Evolutionary conservation across 53 echinoderm and acorn worm genomes (phyloP).

Genomic region (Hippasteria phrygiana): DNA sequence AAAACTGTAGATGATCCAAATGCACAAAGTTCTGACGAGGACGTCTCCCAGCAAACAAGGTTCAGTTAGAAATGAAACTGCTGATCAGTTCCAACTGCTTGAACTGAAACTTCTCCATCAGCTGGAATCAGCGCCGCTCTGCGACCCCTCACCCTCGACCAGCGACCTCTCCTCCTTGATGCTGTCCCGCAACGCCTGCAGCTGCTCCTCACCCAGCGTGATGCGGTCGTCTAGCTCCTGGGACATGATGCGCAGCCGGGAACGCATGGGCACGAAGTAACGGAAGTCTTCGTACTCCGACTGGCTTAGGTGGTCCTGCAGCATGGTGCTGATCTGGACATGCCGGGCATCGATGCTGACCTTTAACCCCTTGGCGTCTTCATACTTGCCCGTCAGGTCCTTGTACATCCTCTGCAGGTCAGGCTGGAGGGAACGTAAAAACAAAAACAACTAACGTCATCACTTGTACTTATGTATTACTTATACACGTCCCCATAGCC

Average conservation of each 20-base stretch:
- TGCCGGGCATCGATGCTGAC: constrained; percentile 83
- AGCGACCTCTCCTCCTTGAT: constrained; percentile 55
- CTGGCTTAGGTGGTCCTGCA: constrained; percentile 72
- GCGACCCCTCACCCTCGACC: constrained; percentile 8
- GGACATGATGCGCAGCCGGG: constrained; percentile 78
- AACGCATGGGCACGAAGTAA: constrained; percentile 74
- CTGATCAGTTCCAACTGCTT: constrained; percentile 2
- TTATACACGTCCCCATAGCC: too few relatives aligned
- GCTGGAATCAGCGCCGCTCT: constrained; percentile 11
- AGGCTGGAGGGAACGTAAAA: constrained; percentile 24
- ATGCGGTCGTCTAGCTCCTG: constrained; percentile 92
- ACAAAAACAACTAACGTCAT: neutral
- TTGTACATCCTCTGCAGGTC: constrained; percentile 84
- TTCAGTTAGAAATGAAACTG: constrained; percentile 33
- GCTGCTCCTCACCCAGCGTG: constrained; percentile 86
- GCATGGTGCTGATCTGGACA: constrained; percentile 72
- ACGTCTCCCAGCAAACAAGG: too few relatives aligned
- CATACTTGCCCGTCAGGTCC: constrained; percentile 74
- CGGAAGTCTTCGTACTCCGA: constrained; percentile 89
- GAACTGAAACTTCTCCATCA: neutral
- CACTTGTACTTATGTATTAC: too few relatives aligned
- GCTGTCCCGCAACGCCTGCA: constrained; percentile 86
- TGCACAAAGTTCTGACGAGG: too few relatives aligned
- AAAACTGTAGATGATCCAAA: too few relatives aligned
- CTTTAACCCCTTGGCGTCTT: constrained; percentile 94